phyloP scores from a whole-genome alignment of 2,797 vertebrate species.

The Hypotaenidia philippensis region DNA sequence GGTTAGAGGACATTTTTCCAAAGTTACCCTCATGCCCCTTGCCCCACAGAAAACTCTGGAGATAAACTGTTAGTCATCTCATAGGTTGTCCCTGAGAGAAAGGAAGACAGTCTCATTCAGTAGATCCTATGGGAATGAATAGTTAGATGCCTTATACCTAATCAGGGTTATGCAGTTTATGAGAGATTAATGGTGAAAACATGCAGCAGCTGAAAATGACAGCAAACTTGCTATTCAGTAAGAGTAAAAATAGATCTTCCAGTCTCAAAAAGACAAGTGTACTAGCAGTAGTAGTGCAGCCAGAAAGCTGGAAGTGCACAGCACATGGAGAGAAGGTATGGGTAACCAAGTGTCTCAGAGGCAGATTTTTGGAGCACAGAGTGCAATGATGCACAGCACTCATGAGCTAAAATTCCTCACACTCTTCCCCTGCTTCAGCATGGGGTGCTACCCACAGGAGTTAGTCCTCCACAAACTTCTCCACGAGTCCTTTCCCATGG shows the following conservation, averaged over 20 bases:
- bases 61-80: not conserved
- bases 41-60: not conserved
- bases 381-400: rapidly evolving
- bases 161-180: not conserved
- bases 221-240: not conserved
- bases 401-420: not conserved
- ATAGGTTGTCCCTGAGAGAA: not conserved
- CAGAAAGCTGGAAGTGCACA: not conserved
- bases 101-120: not conserved
- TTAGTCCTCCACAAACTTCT: too few species aligned
- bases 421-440: too few species aligned
- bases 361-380: not conserved
- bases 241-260: not conserved
- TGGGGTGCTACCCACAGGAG: too few species aligned
- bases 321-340: not conserved
- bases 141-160: not conserved
- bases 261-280: not conserved
- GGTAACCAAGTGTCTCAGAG: not conserved
- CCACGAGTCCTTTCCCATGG: too few species aligned
- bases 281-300: not conserved
- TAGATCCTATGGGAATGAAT: not conserved
- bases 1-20: not conserved
- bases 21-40: not conserved
- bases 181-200: not conserved
- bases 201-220: not conserved